Conservation (phyloP, 2,888 invertebrate genomes). For the Conistra vaccinii region DNA sequence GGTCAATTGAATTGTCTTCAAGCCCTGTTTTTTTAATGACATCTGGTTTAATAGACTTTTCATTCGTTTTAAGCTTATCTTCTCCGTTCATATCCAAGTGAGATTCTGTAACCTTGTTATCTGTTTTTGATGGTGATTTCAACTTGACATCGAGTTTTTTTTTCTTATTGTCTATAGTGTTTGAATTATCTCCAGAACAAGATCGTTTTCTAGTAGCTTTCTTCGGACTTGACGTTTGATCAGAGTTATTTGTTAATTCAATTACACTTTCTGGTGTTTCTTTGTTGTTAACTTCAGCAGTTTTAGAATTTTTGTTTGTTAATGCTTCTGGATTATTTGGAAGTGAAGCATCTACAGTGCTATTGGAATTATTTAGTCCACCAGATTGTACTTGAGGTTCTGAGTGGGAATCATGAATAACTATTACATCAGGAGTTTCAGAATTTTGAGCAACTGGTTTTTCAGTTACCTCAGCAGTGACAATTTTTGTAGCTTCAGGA, state of each 20-base stretch:
- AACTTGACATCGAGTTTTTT: conserved; percentile 47
- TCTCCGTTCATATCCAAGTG: not conserved
- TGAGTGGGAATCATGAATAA: conserved; percentile 40
- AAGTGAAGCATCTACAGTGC: conserved; percentile 77
- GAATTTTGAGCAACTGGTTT: conserved; percentile 22
- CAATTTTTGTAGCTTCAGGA: not conserved
- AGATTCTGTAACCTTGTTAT: conserved; percentile 14
- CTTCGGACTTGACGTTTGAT: not conserved
- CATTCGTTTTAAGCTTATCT: conserved; percentile 2
- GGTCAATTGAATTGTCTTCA: conserved; percentile 9
- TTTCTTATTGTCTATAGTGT: conserved; percentile 54
- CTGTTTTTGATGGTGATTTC: conserved; percentile 15
- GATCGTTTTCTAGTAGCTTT: conserved; percentile 56
- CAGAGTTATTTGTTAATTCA: conserved; percentile 31
- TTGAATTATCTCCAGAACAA: conserved; percentile 49
- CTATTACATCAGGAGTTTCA: conserved; percentile 28
- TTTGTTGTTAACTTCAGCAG: conserved; percentile 49
- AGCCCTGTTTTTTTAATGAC: conserved; percentile 25
- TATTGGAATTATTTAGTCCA: conserved; percentile 70
- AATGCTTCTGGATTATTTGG: conserved; percentile 86
- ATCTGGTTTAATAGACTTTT: conserved; percentile 10
- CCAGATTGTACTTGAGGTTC: conserved; percentile 34
- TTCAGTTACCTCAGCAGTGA: conserved; percentile 22
- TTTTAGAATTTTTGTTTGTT: conserved; percentile 52
- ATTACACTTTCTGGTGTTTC: conserved; percentile 48